These are phyloP conservation scores for Gryllus bimaculatus DNA, from an alignment of 1,140 invertebrate species.

Conservation along the genomic window DNA sequence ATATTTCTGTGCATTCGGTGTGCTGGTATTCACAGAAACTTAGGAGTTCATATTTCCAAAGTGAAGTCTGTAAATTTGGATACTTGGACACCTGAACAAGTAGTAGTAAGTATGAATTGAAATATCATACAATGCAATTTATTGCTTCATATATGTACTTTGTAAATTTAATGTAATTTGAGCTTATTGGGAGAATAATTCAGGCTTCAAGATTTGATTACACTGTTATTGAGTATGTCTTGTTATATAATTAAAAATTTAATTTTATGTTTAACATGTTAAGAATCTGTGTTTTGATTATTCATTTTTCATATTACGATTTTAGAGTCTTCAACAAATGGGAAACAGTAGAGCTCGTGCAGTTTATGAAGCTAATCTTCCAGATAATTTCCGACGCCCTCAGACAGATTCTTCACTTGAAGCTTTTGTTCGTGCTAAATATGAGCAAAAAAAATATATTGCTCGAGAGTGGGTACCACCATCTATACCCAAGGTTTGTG, in stretches of 20 bases:
- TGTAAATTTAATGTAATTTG: not conserved
- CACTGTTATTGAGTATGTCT: too few relatives aligned
- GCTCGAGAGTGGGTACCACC: constrained; percentile 92
- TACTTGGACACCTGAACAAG: constrained; percentile 97
- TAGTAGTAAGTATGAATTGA: constrained; percentile 49
- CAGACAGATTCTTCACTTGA: constrained; percentile 91
- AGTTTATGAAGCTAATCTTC: constrained; percentile 94
- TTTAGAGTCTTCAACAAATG: constrained; percentile 87
- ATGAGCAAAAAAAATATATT: constrained; percentile 97
- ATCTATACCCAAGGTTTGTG: constrained; percentile 68
- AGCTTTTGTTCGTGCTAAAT: constrained; percentile 92
- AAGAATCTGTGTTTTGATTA: too few relatives aligned
- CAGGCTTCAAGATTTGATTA: too few relatives aligned
- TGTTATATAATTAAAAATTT: too few relatives aligned
- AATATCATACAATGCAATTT: not conserved
- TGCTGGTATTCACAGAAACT: constrained; percentile 94
- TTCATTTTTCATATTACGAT: not conserved
- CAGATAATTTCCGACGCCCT: constrained; percentile 87
- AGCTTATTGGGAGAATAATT: too few relatives aligned
- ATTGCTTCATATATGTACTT: not conserved
- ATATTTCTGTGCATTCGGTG: constrained; percentile 97
- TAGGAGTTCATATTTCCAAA: constrained; percentile 95
- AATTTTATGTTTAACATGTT: too few relatives aligned
- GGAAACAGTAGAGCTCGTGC: constrained; percentile 93
- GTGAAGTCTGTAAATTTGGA: constrained; percentile 98